Percentiles rank a stretch among this genome's conserved stretches.
phyloP scores from a whole-genome alignment of 2,888 invertebrate species.

The Trissolcus japonicus region DNA sequence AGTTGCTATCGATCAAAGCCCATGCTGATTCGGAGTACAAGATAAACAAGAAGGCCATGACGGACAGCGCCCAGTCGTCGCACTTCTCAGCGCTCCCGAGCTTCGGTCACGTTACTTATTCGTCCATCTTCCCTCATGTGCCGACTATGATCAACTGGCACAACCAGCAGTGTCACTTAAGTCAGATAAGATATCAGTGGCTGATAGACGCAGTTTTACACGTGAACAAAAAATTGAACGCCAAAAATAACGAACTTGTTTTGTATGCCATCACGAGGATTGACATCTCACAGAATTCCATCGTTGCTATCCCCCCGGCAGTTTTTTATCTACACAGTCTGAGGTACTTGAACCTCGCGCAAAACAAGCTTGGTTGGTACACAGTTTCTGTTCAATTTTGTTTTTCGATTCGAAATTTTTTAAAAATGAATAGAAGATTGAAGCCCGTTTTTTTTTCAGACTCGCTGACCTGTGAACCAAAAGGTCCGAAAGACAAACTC shows the following conservation, averaged over 20 bases:
- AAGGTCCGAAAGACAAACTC: constrained; percentile 78
- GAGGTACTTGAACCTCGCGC: constrained; percentile 89
- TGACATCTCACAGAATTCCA: constrained; percentile 93
- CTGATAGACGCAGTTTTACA: constrained; percentile 88
- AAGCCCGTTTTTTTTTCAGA: constrained; percentile 16
- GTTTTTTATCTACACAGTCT: constrained; percentile 91
- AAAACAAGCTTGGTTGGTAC: constrained; percentile 81
- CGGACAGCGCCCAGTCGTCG: constrained; percentile 79
- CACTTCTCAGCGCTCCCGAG: constrained; percentile 78
- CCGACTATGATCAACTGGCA: constrained; percentile 96
- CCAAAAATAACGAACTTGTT: constrained; percentile 83
- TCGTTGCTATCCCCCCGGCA: constrained; percentile 86
- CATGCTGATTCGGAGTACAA: constrained; percentile 94
- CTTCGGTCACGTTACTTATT: constrained; percentile 83
- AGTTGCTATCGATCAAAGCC: constrained; percentile 90
- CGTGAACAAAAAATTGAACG: constrained; percentile 86
- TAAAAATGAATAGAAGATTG: background rate
- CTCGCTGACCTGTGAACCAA: constrained; percentile 79
- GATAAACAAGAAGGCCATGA: constrained; percentile 91
- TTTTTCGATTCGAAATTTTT: background rate
- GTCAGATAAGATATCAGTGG: constrained; percentile 88
- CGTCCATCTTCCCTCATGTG: constrained; percentile 87
- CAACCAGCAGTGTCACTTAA: constrained; percentile 84
- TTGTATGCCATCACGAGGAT: constrained; percentile 94
- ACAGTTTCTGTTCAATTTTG: background rate